Percentiles rank a stretch among this genome's conserved stretches.
Evolutionary conservation across 2,113 vertebrate genomes (phyloP).

Genomic region (Seriola dumerili): DNA sequence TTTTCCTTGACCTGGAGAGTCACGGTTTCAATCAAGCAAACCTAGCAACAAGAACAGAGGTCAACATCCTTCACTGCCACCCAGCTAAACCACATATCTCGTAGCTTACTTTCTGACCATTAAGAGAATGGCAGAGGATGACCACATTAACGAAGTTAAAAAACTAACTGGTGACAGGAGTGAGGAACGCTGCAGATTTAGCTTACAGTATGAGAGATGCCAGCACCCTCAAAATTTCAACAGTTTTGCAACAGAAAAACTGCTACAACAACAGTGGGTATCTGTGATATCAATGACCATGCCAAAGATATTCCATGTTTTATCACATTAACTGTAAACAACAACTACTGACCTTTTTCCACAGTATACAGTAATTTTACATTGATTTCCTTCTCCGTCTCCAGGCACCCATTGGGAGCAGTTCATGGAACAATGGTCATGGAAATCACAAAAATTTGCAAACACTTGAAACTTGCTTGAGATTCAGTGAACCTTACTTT

Average conservation of each 20-base stretch:
- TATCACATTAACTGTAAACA: slow-evolving; percentile 4
- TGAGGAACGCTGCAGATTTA: not conserved
- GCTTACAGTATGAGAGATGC: not conserved
- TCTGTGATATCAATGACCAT: not conserved
- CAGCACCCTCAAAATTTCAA: not conserved
- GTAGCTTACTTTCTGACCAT: not conserved
- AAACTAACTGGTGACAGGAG: not conserved
- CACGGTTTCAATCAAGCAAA: too few species aligned
- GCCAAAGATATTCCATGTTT: not conserved
- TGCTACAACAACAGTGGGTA: too few species aligned
- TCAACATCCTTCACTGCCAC: not conserved
- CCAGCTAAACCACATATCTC: not conserved
- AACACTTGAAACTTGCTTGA: slow-evolving; percentile 1
- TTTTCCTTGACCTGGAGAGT: not conserved
- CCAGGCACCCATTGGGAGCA: slow-evolving; percentile 1
- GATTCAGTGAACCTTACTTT: slow-evolving; percentile 1
- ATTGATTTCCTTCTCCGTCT: slow-evolving; percentile 18
- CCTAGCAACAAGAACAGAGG: not conserved
- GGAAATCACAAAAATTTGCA: slow-evolving; percentile 3
- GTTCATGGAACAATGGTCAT: slow-evolving; percentile 14
- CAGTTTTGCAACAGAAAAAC: not conserved
- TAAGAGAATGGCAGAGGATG: not conserved
- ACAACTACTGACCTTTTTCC: slow-evolving; percentile 2
- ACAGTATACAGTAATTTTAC: not conserved
- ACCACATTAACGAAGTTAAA: not conserved